phyloP scores from a whole-genome alignment of 2,113 vertebrate species.

The Phalacrocorax aristotelis region DNA sequence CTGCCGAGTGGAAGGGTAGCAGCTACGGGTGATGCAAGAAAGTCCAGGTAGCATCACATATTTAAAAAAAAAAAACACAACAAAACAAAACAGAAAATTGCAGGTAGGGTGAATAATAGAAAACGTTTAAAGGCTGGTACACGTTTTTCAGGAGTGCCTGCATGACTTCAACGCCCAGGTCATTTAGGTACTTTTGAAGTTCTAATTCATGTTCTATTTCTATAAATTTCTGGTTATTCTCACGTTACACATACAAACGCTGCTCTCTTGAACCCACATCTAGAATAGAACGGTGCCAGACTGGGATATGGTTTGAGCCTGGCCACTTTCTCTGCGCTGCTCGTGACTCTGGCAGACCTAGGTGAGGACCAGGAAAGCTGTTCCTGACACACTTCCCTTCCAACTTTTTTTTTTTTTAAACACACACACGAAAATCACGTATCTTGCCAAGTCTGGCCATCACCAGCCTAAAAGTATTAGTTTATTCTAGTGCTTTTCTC shows the following conservation, averaged over 20 bases:
- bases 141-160: slow-evolving; percentile 27
- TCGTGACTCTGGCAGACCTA: fast-evolving
- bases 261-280: neutral
- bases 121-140: neutral
- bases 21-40: neutral
- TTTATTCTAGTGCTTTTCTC: neutral
- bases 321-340: neutral
- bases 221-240: neutral
- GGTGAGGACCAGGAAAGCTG: neutral
- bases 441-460: neutral
- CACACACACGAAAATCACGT: neutral
- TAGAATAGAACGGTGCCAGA: neutral
- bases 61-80: neutral
- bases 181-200: slow-evolving; percentile 50
- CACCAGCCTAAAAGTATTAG: neutral
- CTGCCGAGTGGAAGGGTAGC: neutral
- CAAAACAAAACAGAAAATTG: neutral
- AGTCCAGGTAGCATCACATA: neutral
- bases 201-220: neutral
- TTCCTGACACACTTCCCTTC: fast-evolving
- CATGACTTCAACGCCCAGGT: slow-evolving; percentile 1
- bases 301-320: neutral
- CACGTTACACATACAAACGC: neutral
- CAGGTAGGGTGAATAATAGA: neutral
- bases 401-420: neutral